phyloP scores from a whole-genome alignment of 2,113 vertebrate species.

The Tringa solitaria region DNA sequence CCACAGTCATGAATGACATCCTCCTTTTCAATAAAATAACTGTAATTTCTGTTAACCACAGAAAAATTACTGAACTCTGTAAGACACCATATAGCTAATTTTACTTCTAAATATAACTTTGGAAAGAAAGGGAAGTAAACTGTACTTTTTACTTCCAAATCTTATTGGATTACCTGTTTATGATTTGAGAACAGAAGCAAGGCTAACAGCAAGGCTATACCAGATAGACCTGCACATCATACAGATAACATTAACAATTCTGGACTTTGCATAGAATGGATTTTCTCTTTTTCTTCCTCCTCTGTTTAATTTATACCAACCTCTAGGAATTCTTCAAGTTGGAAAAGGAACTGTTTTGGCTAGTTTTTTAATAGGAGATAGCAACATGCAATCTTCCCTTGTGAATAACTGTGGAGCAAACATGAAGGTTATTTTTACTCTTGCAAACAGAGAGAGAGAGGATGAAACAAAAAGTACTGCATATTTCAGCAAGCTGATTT shows the following conservation, averaged over 20 bases:
- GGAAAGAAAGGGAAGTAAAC: not conserved
- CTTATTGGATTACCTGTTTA: not conserved
- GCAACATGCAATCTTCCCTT: not conserved
- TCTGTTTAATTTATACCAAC: not conserved
- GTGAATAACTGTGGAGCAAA: not conserved
- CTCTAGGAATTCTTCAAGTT: not conserved
- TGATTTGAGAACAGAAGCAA: not conserved
- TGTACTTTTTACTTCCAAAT: not conserved
- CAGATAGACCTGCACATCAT: not conserved
- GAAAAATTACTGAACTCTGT: not conserved
- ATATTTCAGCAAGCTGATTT: not conserved
- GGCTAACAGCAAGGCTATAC: not conserved
- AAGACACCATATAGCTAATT: not conserved
- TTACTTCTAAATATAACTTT: not conserved
- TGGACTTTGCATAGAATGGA: rapidly evolving
- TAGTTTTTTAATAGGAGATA: not conserved
- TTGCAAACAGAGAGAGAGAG: not conserved
- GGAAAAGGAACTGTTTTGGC: not conserved
- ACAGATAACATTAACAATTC: not conserved
- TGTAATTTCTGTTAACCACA: not conserved
- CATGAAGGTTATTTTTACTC: not conserved
- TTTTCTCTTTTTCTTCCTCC: not conserved
- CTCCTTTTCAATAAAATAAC: not conserved
- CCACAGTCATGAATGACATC: not conserved
- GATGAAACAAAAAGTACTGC: not conserved